Evolutionary conservation across 2,888 invertebrate genomes (phyloP), one percentile per base, ranked within the genome.

Genomic region (Trichopoda pennipes): DNA sequence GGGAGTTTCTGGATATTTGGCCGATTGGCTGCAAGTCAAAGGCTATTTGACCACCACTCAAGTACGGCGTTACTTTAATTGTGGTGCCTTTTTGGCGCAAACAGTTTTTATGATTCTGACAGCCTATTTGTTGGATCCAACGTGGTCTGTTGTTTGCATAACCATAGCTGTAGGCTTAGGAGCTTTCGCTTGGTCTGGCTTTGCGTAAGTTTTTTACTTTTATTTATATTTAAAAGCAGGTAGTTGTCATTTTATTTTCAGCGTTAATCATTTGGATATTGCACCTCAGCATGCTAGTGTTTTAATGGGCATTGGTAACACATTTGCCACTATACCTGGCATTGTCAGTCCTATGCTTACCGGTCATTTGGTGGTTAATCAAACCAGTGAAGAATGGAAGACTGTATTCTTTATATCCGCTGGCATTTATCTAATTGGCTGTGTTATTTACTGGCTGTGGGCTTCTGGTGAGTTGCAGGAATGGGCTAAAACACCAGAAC

Each of bases 161-260:
- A 96, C 97, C 0, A 93, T 97, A 61, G 97, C 97, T 0, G 97
- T 98, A 0, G 98, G 98, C 0, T 92, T 97, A 1, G 98, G 98
- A 0, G 96, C 97, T 0, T 97, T 98, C 90, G 96, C 97, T 0
- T 98, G 97, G 97, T 95, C 97, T 8, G 98, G 97, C 53, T 97
- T 96, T 89, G 95, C 95, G 96, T 96, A 91, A 91, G 90, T 88
- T 16, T 23, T 21, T 23, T 9, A 19, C 49, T 38, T n/a, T 38
- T 66, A n/a, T 10, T 16, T n/a, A 49, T 35, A 17, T 8, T 9
- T 23, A 0, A 12, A 21, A 19, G 6, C 16, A 17, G 32, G 56
- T 44, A 16, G 55, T 55, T 14, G 8, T 16, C 21, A 9, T 21
- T 84, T 47, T 8, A 12, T 17, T 72, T 91, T 73, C 91, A 95